phyloP scores from a whole-genome alignment of 2,797 vertebrate genomes.

The Pangasius krempfi region DNA sequence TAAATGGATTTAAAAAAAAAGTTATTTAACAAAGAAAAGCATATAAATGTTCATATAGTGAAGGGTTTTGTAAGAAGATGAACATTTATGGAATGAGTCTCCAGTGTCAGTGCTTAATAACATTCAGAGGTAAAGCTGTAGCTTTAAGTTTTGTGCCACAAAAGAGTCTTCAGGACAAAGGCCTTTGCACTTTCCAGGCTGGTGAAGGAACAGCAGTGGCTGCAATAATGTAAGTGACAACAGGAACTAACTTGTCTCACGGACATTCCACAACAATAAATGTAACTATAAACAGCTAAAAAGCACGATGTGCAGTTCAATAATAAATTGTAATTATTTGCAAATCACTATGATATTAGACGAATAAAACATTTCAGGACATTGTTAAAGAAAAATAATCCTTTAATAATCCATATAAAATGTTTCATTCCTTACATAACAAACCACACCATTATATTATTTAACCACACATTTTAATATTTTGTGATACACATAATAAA shows the following conservation, averaged over 20 bases:
- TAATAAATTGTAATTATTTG: background rate
- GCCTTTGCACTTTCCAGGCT: background rate
- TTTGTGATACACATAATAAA: background rate
- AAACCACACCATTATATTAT: background rate
- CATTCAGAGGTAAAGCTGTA: background rate
- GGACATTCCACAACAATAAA: background rate
- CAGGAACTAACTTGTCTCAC: background rate
- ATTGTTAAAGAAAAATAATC: background rate
- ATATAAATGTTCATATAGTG: background rate
- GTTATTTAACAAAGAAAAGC: background rate
- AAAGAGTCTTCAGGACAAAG: background rate
- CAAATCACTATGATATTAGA: too few species aligned
- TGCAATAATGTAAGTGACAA: background rate
- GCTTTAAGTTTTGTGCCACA: background rate
- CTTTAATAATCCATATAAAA: background rate
- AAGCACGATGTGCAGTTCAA: background rate
- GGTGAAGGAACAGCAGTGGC: background rate
- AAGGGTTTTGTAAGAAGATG: background rate
- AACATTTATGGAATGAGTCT: background rate
- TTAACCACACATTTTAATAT: background rate
- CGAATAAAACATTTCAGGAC: background rate
- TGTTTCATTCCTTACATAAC: background rate
- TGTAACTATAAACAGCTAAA: background rate
- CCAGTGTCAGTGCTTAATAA: background rate
- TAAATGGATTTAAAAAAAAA: background rate